Conservation (phyloP, 35 echinoderm and acorn worm genomes). For the Apostichopus japonicus region DNA sequence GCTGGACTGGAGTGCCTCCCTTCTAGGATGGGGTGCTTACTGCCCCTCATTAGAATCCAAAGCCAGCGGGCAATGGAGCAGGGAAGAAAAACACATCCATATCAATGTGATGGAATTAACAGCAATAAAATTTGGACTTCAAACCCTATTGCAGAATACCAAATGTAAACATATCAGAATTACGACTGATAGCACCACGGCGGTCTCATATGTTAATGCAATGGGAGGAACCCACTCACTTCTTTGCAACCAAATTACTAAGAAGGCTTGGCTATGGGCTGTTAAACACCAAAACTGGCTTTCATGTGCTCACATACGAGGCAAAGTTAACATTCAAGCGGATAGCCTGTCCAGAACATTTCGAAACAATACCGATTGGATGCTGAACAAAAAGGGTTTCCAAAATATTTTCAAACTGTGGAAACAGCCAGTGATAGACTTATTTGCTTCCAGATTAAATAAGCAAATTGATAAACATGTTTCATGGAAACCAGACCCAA, state of each 20-base stretch:
- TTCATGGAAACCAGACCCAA: conserved; percentile 53
- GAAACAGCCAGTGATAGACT: conserved; percentile 43
- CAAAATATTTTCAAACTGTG: background rate
- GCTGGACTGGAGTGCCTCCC: no score
- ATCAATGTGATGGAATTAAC: conserved; percentile 55
- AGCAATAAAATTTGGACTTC: conserved; percentile 32
- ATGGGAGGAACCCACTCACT: conserved; percentile 22
- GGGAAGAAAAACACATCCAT: conserved; percentile 15
- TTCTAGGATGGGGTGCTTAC: conserved; percentile 40
- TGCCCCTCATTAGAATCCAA: conserved; percentile 17
- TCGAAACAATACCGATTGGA: conserved; percentile 27
- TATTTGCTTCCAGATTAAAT: conserved; percentile 57
- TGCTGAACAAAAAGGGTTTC: conserved; percentile 34
- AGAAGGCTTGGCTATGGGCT: background rate
- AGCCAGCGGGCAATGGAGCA: conserved; percentile 29
- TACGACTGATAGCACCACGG: conserved; percentile 45
- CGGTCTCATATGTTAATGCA: conserved; percentile 39
- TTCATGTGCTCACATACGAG: conserved; percentile 2
- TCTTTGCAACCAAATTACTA: background rate
- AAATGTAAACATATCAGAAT: conserved; percentile 29
- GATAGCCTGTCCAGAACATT: conserved; percentile 2
- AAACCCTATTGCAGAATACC: background rate
- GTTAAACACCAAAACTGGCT: background rate
- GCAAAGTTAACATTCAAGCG: background rate
- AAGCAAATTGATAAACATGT: conserved; percentile 37